Evolutionary conservation across 2,797 vertebrate genomes (phyloP).

Genomic region (Danio kyathit): DNA sequence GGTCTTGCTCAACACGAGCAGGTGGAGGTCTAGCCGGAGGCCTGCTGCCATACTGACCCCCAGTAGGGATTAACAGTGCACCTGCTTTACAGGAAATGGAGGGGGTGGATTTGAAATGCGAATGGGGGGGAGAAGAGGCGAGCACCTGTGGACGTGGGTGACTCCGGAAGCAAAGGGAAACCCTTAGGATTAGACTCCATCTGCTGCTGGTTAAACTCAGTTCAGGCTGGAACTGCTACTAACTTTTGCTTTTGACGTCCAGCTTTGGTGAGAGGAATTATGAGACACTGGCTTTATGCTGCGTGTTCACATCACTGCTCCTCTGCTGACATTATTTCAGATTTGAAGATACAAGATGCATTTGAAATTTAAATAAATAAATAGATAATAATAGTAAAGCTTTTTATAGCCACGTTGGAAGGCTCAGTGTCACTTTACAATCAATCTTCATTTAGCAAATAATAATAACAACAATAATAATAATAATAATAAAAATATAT

Average conservation of each 20-base stretch:
- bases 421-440: not conserved
- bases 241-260: constrained; percentile 52
- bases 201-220: constrained; percentile 62
- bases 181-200: constrained; percentile 60
- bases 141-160: constrained; percentile 65
- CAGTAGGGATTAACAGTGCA: constrained; percentile 63
- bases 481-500: too few species aligned
- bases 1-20: constrained; percentile 56
- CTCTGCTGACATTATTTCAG: constrained; percentile 12
- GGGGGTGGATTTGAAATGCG: constrained; percentile 58
- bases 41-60: constrained; percentile 59
- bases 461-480: too few species aligned
- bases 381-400: too few species aligned
- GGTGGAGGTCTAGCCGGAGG: constrained; percentile 62
- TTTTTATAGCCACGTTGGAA: not conserved
- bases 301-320: constrained; percentile 7
- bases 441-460: not conserved
- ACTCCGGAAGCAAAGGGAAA: constrained; percentile 61
- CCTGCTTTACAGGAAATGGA: constrained; percentile 63
- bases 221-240: constrained; percentile 58
- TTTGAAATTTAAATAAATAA: not conserved
- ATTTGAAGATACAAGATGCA: too few species aligned
- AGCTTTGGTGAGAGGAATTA: constrained; percentile 30
- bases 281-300: not conserved
- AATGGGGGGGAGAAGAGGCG: constrained; percentile 35